Percentiles rank a stretch among this genome's conserved stretches.
These are phyloP conservation scores for Protonibea diacanthus DNA, from an alignment of 2,797 vertebrate genomes.

Conservation along the genomic window DNA sequence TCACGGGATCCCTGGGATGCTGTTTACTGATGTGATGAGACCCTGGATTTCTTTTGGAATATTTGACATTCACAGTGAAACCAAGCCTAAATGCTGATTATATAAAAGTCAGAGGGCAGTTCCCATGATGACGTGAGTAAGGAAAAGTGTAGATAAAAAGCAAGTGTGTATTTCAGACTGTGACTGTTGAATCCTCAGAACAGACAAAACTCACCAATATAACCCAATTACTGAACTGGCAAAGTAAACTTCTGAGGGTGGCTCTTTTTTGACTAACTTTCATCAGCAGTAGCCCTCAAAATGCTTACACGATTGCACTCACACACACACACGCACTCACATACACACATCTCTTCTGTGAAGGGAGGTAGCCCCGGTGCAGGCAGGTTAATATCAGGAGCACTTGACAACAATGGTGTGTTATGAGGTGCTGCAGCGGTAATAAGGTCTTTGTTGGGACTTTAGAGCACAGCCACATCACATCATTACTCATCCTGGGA, in stretches of 20 bases:
- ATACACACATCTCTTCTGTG: slow-evolving; percentile 57
- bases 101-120: background rate
- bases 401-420: slow-evolving; percentile 88
- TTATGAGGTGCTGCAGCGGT: slow-evolving; percentile 87
- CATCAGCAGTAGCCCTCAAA: slow-evolving; percentile 47
- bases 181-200: background rate
- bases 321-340: slow-evolving; percentile 28
- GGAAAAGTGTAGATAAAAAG: background rate
- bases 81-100: background rate
- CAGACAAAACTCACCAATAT: background rate
- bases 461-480: slow-evolving; percentile 85
- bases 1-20: slow-evolving; percentile 47
- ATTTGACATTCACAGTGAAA: slow-evolving; percentile 5
- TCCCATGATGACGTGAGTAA: background rate
- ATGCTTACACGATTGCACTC: slow-evolving; percentile 41
- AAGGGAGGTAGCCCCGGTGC: slow-evolving; percentile 76
- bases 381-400: slow-evolving; percentile 88
- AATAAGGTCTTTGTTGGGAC: slow-evolving; percentile 90
- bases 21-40: slow-evolving; percentile 34
- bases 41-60: slow-evolving; percentile 1
- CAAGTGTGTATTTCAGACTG: no score
- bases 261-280: slow-evolving; percentile 58
- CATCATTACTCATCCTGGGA: slow-evolving; percentile 90
- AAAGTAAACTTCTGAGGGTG: slow-evolving; percentile 37
- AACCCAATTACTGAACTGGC: slow-evolving; percentile 10